phyloP scores from a whole-genome alignment of 1,140 invertebrate genomes.

The Monomorium pharaonis region DNA sequence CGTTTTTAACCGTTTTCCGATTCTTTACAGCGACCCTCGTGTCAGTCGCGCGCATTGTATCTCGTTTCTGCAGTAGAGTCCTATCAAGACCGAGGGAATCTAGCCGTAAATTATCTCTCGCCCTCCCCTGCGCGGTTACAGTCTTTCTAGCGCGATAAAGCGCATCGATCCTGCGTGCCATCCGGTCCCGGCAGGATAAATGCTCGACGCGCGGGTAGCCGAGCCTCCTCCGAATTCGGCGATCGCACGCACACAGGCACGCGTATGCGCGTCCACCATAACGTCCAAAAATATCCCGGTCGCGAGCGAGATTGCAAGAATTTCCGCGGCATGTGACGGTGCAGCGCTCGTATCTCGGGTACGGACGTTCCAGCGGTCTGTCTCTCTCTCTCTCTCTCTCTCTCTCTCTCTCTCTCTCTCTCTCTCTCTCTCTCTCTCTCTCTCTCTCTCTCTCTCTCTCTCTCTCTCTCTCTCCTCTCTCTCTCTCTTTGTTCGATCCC shows the following conservation, averaged over 20 bases:
- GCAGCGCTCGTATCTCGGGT: background rate
- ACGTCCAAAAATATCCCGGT: conserved; percentile 59
- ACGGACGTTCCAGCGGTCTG: too few species aligned
- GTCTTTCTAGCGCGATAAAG: conserved; percentile 67
- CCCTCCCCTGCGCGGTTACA: background rate
- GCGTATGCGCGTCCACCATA: background rate
- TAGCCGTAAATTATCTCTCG: conserved; percentile 58
- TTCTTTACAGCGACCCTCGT: background rate
- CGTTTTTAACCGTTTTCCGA: conserved; percentile 52
- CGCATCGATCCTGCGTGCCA: conserved; percentile 68
- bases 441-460: too few species aligned
- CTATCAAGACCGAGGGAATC: conserved; percentile 55
- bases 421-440: too few species aligned
- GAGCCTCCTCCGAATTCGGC: background rate
- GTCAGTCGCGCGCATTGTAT: conserved; percentile 46
- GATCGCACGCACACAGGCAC: background rate
- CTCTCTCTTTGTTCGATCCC: conserved; percentile 61
- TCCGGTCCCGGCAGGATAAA: conserved; percentile 59
- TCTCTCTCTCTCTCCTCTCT: too few species aligned
- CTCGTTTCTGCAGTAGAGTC: conserved; percentile 39
- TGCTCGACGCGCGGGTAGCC: background rate
- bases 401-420: too few species aligned
- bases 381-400: too few species aligned
- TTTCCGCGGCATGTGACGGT: conserved; percentile 55
- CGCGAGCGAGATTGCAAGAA: conserved; percentile 66